Base-by-base conservation (phyloP, 2,888 invertebrate genomes). In the Oligia fasciuncula region DNA sequence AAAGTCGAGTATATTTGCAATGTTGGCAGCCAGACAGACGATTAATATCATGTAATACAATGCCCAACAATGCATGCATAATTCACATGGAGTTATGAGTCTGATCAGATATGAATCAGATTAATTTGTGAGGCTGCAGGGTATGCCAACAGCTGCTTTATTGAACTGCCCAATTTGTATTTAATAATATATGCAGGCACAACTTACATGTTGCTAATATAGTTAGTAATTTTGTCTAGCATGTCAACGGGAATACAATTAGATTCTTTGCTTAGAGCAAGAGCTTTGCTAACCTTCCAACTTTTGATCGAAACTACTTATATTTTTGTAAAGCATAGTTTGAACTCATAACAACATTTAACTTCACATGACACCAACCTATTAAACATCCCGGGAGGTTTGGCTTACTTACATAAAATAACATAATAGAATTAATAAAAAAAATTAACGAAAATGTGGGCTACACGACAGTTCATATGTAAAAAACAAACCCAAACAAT, bases 41-140 rank as follows among this genome's bases (percentile, higher is more conserved):
- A 91, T 91, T 87, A 86, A 86, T 88, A 91, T 88, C 91, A 80
- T 83, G 87, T 83, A 76, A 84, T 81, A 90, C 89, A 91, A 88
- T 88, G 84, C 87, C 83, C 84, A 86, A 89, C 88, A 91, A 91
- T 89, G 84, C 85, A 79, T 81, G 79, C 78, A 85, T 84, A 85
- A 88, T 86, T 91, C 88, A 84, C 84, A 72, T 87, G 80, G 74
- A 85, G 82, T 86, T 87, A 86, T 87, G 82, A 81, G 73, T 81
- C 77, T 85, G 76, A 88, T 89, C 85, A 81, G 86, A 88, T 81
- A 88, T 85, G 77, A 87, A 79, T 84, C 76, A 74, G 54, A 76
- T 66, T 66, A 60, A 76, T 73, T 77, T 81, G 29, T 57, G n/a
- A 68, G 13, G 14, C 67, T 65, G 71, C 43, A 69, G 19, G 1